phyloP scores from a whole-genome alignment of 2,113 vertebrate species.

The Camelus dromedarius region DNA sequence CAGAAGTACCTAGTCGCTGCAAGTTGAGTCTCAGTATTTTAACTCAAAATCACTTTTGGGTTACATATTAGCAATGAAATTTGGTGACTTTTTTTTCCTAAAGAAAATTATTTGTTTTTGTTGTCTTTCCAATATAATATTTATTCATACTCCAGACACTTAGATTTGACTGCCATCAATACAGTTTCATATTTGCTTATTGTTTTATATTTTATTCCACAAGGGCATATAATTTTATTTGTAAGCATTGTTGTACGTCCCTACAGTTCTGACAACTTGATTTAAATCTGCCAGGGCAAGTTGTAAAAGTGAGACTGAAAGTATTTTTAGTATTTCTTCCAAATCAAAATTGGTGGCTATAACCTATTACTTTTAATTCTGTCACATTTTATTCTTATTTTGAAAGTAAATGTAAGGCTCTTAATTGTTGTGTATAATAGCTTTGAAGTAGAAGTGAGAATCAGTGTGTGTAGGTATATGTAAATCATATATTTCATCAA shows the following conservation, averaged over 20 bases:
- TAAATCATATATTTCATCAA: slow-evolving; percentile 33
- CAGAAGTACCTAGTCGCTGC: not conserved
- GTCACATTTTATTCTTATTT: slow-evolving; percentile 37
- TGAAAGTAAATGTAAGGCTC: slow-evolving; percentile 44
- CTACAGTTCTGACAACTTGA: not conserved
- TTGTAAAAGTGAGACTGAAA: slow-evolving; percentile 6
- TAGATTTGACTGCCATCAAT: not conserved
- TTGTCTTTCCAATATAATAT: not conserved
- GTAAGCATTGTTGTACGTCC: not conserved
- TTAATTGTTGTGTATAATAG: slow-evolving; percentile 10
- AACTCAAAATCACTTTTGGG: slow-evolving; percentile 2
- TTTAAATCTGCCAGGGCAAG: not conserved
- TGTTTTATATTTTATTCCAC: not conserved
- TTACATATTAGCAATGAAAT: not conserved
- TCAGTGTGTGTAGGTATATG: not conserved
- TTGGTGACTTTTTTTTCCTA: not conserved
- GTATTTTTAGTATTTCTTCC: slow-evolving; percentile 42
- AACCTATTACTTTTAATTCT: slow-evolving; percentile 53
- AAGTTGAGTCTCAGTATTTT: not conserved
- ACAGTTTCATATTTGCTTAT: slow-evolving; percentile 4
- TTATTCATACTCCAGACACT: not conserved
- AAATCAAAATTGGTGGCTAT: slow-evolving; percentile 19
- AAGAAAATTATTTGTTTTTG: not conserved
- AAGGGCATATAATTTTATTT: not conserved
- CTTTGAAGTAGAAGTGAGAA: slow-evolving; percentile 23